Conservation (phyloP, 1,140 invertebrate genomes). For the Caenorhabditis briggsae region DNA sequence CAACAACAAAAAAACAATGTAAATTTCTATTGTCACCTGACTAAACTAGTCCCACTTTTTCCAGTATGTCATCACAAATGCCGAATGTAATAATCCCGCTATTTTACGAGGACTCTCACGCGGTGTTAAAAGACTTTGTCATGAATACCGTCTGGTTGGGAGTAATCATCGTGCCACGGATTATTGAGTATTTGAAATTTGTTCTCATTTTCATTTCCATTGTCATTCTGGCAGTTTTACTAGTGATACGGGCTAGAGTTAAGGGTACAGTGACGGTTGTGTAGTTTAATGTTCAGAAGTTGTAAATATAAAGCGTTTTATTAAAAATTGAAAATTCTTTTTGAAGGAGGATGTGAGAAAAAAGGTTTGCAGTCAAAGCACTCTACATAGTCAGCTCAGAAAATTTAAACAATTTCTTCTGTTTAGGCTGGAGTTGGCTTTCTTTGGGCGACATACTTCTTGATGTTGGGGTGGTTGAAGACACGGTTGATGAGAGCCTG, state of each 20-base stretch:
- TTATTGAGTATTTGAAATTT: slow-evolving; percentile 36
- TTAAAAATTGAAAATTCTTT: no score
- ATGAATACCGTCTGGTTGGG: slow-evolving; percentile 21
- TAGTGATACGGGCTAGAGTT: slow-evolving; percentile 22
- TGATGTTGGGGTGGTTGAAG: slow-evolving; percentile 70
- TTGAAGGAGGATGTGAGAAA: no score
- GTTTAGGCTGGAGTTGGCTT: slow-evolving; percentile 46
- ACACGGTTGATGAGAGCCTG: slow-evolving; percentile 69
- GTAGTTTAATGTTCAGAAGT: not conserved
- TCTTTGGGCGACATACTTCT: slow-evolving; percentile 58
- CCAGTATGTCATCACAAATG: slow-evolving; percentile 39
- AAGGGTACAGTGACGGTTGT: not conserved
- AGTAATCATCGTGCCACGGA: slow-evolving; percentile 5
- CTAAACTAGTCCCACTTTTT: not conserved
- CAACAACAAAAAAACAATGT: slow-evolving; percentile 13
- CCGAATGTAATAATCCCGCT: not conserved
- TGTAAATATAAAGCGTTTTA: no score
- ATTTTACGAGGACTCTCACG: slow-evolving; percentile 9
- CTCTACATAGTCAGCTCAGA: no score
- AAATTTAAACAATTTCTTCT: no score
- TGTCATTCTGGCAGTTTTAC: not conserved
- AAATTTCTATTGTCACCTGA: not conserved
- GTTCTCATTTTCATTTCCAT: slow-evolving; percentile 8
- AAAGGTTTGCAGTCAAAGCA: no score
- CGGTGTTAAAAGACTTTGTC: slow-evolving; percentile 6